Percentiles rank a stretch among this genome's conserved stretches.
Conservation (phyloP, 92 coral and sea anemone species). For the Porites divaricata region DNA sequence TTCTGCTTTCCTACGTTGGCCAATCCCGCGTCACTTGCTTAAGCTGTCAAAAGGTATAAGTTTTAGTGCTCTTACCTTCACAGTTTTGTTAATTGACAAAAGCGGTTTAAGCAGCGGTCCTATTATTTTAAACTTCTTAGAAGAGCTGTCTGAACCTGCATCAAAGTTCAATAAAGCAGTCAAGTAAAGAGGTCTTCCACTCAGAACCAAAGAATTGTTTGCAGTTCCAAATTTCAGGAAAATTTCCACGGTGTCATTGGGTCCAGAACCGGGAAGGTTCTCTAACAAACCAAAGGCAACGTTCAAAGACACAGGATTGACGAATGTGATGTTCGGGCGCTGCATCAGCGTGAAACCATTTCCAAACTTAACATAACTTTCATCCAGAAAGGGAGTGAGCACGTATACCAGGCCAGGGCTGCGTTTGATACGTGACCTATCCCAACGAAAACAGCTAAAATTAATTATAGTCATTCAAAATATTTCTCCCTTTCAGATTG, state of each 20-base stretch:
- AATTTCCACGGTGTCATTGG: conserved; percentile 66
- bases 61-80: conserved; percentile 55
- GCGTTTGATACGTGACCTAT: conserved; percentile 62
- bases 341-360: conserved; percentile 54
- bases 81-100: conserved; percentile 71
- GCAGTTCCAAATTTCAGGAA: conserved; percentile 72
- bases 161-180: conserved; percentile 47
- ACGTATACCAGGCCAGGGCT: conserved; percentile 48
- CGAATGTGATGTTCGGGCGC: conserved; percentile 52
- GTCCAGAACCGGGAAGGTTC: conserved; percentile 74
- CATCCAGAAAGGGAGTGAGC: conserved; percentile 56
- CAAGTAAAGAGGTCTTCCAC: conserved; percentile 77
- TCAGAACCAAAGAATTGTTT: conserved; percentile 71
- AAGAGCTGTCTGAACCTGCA: conserved; percentile 57
- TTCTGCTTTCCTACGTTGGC: no score
- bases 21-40: no score
- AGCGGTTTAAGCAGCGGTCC: conserved; percentile 89
- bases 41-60: not conserved
- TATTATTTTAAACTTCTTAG: conserved; percentile 61
- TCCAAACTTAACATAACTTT: conserved; percentile 45
- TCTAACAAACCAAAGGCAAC: conserved; percentile 71
- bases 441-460: not conserved
- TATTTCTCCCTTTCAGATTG: no score
- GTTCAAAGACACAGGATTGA: conserved; percentile 52
- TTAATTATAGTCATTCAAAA: no score